A percentile compares a stretch with the other conserved stretches of the same genome.
phyloP scores from a whole-genome alignment of 2,113 vertebrate species.

The Hemichromis elongatus region DNA sequence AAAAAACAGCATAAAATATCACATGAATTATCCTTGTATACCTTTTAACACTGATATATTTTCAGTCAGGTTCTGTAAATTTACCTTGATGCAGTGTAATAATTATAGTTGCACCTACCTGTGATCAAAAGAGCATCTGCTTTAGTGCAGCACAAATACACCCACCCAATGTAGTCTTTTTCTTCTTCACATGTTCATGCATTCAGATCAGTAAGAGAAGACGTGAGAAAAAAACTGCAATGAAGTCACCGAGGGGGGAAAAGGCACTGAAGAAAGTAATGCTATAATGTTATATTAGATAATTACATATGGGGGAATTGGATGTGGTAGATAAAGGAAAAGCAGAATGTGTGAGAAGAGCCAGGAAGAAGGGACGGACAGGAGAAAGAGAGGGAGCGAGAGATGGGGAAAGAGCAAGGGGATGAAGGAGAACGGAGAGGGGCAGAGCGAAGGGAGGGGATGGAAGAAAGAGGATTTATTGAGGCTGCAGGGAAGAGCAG shows the following conservation, averaged over 20 bases:
- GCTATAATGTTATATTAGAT: conserved; percentile 9
- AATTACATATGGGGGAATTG: conserved; percentile 12
- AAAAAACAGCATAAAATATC: rapidly evolving
- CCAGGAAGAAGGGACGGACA: neutral
- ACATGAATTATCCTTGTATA: neutral
- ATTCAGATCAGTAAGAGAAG: neutral
- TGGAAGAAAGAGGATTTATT: conserved; percentile 61
- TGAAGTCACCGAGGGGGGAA: neutral
- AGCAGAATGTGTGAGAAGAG: neutral
- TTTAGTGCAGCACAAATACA: neutral
- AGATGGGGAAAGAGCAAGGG: neutral
- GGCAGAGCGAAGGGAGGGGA: neutral
- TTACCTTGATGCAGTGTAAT: neutral
- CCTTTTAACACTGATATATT: neutral
- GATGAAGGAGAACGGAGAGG: conserved; percentile 4
- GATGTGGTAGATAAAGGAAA: neutral
- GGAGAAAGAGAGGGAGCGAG: neutral
- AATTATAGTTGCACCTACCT: rapidly evolving
- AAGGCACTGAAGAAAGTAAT: neutral
- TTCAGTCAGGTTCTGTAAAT: neutral
- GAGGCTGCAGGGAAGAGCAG: conserved; percentile 62
- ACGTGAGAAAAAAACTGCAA: neutral
- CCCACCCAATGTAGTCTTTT: neutral
- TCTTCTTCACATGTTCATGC: neutral
- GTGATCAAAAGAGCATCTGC: neutral